Percentiles rank a stretch among this genome's conserved stretches.
Evolutionary conservation across 2,113 vertebrate genomes (phyloP).

Genomic region (Chaenocephalus aceratus): DNA sequence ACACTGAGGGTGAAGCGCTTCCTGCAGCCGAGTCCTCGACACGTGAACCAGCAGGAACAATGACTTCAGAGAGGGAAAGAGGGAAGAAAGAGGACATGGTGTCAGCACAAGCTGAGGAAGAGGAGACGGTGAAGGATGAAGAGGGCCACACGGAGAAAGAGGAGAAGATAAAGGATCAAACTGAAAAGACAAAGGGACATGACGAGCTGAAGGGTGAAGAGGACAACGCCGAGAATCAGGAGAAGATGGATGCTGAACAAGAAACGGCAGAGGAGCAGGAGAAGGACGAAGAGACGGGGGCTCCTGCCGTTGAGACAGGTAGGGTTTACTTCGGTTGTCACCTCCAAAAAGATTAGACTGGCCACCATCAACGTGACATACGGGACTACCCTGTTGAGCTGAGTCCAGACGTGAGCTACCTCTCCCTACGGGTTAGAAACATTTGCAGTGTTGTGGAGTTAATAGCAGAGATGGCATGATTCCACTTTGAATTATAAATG

Average conservation of each 20-base stretch:
- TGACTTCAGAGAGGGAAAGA: neutral
- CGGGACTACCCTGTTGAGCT: too few relatives aligned
- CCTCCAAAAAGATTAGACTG: too few relatives aligned
- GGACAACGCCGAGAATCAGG: neutral
- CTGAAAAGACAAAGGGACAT: slow-evolving; percentile 3
- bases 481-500: too few relatives aligned
- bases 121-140: neutral
- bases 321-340: neutral
- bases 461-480: too few relatives aligned
- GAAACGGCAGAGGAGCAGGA: slow-evolving; percentile 4
- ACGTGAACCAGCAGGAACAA: neutral
- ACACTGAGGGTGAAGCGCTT: neutral
- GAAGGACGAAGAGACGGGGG: neutral
- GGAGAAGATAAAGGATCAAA: neutral
- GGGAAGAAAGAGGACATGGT: neutral
- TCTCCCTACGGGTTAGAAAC: too few relatives aligned
- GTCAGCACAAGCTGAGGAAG: neutral
- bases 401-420: too few relatives aligned
- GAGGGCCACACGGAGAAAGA: neutral
- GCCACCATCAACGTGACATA: too few relatives aligned
- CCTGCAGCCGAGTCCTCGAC: neutral
- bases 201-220: neutral
- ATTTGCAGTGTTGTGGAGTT: too few relatives aligned
- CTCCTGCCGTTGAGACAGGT: slow-evolving; percentile 23
- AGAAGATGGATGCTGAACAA: neutral